Conservation (phyloP, 2,888 invertebrate species). For the Brenthis ino region DNA sequence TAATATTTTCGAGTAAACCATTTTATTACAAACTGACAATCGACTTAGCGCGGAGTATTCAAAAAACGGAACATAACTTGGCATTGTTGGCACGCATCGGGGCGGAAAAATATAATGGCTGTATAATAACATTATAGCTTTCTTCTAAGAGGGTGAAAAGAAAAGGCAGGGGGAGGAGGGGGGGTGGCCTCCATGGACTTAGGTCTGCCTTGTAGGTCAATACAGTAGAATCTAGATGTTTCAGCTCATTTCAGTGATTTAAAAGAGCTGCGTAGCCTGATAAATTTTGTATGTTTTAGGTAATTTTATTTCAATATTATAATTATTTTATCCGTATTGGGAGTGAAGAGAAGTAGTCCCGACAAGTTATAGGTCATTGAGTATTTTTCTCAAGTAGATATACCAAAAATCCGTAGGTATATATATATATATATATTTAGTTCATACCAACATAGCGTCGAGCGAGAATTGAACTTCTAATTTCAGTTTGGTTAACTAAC, state of each 20-base stretch:
- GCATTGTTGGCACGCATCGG: conserved; percentile 40
- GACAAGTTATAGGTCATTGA: no score
- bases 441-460: no score
- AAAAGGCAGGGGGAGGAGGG: conserved; percentile 24
- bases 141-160: conserved; percentile 31
- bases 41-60: conserved; percentile 29
- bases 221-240: conserved; percentile 18
- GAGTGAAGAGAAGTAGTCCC: no score
- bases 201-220: conserved; percentile 24
- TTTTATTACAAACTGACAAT: conserved; percentile 35
- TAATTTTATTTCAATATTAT: no score
- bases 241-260: conserved; percentile 18
- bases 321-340: no score
- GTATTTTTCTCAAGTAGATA: no score
- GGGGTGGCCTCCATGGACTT: conserved; percentile 24
- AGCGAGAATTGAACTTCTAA: no score
- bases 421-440: no score
- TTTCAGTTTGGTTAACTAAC: no score
- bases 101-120: conserved; percentile 48
- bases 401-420: no score
- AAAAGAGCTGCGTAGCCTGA: neutral
- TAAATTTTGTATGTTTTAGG: no score
- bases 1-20: conserved; percentile 17
- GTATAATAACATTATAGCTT: conserved; percentile 47
- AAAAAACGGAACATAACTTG: conserved; percentile 28